Evolutionary conservation across 2,888 invertebrate genomes (phyloP).

Genomic region (Eretmocerus hayati): DNA sequence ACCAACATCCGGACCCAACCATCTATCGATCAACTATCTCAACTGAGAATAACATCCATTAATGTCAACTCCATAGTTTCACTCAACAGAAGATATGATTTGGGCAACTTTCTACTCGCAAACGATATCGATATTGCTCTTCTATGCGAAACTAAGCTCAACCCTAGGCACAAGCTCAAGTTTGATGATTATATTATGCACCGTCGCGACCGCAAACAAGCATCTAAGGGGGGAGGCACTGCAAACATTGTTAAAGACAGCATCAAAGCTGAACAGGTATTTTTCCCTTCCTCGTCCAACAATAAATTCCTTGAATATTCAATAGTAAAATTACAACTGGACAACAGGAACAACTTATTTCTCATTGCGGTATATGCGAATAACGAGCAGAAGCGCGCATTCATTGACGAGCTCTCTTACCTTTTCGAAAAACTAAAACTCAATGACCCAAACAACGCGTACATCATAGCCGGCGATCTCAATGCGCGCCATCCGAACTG

Average conservation of each 20-base stretch:
- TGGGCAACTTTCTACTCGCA: not conserved
- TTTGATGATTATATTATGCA: not conserved
- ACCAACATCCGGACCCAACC: too few species aligned
- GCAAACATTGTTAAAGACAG: not conserved
- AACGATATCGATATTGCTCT: not conserved
- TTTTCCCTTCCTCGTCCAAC: not conserved
- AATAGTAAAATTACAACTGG: not conserved
- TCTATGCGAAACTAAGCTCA: slow-evolving; percentile 1
- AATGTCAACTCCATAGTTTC: not conserved
- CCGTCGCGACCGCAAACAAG: not conserved
- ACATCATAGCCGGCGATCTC: slow-evolving; percentile 5
- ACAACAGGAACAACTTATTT: not conserved
- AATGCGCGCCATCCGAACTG: not conserved
- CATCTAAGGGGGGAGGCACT: not conserved
- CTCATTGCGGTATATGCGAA: slow-evolving; percentile 1
- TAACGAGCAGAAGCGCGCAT: not conserved
- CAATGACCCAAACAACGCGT: not conserved
- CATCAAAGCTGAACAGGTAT: not conserved
- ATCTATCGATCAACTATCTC: too few species aligned
- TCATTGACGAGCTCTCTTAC: not conserved
- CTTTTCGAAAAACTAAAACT: not conserved
- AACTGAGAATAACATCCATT: not conserved
- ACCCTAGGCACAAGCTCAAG: not conserved
- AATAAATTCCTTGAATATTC: slow-evolving; percentile 1
- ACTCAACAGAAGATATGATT: not conserved